Evolutionary conservation across 2,797 vertebrate species (phyloP).

Genomic region (Ceryle rudis): DNA sequence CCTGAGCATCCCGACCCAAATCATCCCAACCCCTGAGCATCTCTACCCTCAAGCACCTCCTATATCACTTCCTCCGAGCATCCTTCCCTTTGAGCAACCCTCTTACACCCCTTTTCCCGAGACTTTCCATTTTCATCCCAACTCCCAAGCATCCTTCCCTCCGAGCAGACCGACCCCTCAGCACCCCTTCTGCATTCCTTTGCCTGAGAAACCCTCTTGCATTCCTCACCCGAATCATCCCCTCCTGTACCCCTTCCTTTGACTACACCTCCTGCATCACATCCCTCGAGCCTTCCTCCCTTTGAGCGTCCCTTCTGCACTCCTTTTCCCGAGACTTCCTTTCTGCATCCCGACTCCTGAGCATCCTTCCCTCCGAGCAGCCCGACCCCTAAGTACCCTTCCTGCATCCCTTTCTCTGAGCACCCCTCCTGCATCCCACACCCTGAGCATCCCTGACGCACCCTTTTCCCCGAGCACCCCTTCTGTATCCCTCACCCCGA

Average conservation of each 20-base stretch:
- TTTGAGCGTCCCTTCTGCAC: not conserved
- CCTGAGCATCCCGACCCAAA: not conserved
- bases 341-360: not conserved
- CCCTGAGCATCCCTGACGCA: not conserved
- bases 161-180: not conserved
- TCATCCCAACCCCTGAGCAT: not conserved
- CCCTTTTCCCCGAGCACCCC: no score
- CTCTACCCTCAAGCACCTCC: not conserved
- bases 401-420: not conserved
- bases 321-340: no score
- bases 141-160: not conserved
- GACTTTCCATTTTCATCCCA: not conserved
- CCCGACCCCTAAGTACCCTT: fast-evolving
- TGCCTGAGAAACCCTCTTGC: not conserved
- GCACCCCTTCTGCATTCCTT: not conserved
- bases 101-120: fast-evolving
- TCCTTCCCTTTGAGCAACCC: not conserved
- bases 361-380: not conserved
- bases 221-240: no score
- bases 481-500: not conserved
- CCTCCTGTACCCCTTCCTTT: not conserved
- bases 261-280: not conserved
- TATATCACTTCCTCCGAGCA: not conserved
- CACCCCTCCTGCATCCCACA: not conserved
- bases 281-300: fast-evolving